Percentiles rank a stretch among this genome's conserved stretches.
phyloP scores from a whole-genome alignment of 1,140 invertebrate genomes.

The Scylla paramamosain region DNA sequence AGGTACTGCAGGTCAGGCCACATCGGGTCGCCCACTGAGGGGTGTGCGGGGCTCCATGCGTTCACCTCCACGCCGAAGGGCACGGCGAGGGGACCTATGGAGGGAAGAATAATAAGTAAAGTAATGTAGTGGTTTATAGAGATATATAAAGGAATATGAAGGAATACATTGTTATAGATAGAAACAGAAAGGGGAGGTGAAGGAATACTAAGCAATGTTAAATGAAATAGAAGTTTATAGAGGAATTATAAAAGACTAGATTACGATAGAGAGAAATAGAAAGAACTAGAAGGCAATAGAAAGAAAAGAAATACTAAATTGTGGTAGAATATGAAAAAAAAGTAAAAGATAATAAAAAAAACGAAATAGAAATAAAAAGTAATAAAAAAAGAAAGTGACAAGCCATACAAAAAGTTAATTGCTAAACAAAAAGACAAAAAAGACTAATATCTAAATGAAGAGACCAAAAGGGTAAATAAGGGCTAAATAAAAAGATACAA shows the following conservation, averaged over 20 bases:
- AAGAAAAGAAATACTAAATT: too few species aligned
- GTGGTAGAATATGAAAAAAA: too few species aligned
- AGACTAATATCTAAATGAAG: too few species aligned
- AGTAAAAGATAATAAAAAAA: neutral
- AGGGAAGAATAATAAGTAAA: neutral
- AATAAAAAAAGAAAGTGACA: too few species aligned
- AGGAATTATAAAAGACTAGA: neutral
- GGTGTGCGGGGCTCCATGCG: constrained; percentile 27
- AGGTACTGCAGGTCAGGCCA: constrained; percentile 57
- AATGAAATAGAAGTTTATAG: neutral
- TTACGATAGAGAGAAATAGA: neutral
- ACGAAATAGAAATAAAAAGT: neutral
- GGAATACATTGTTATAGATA: too few species aligned
- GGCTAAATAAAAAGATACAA: too few species aligned
- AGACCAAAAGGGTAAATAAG: too few species aligned
- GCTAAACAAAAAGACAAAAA: too few species aligned
- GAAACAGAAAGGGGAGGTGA: neutral
- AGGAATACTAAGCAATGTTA: too few species aligned
- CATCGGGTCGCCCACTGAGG: constrained; percentile 6
- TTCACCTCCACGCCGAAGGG: constrained; percentile 62
- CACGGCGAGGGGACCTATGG: constrained; percentile 16
- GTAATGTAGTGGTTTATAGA: too few species aligned
- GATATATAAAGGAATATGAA: neutral
- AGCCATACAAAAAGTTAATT: too few species aligned
- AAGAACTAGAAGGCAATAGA: neutral